These are phyloP conservation scores for Synanthedon formicaeformis DNA, from an alignment of 2,888 invertebrate species.

Conservation along the genomic window DNA sequence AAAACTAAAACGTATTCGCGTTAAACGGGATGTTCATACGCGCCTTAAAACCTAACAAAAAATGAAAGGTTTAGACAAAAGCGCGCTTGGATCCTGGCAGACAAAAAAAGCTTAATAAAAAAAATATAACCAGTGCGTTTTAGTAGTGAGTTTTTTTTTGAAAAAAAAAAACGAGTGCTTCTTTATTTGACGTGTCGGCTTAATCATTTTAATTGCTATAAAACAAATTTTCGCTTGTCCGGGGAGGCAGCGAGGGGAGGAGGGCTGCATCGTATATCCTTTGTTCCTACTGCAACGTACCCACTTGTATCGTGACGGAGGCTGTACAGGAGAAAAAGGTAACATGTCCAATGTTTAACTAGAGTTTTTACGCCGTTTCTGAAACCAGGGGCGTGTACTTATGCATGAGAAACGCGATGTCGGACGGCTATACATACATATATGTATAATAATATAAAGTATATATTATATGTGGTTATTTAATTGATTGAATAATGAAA, in stretches of 20 bases:
- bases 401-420: background rate
- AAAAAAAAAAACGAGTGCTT: too few relatives aligned
- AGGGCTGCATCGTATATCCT: conserved; percentile 16
- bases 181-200: too few relatives aligned
- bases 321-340: conserved; percentile 3
- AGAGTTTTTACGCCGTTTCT: background rate
- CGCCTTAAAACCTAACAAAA: too few relatives aligned
- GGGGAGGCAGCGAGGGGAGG: background rate
- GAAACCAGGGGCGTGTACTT: background rate
- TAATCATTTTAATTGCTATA: too few relatives aligned
- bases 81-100: background rate
- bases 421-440: too few relatives aligned
- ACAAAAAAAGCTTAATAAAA: background rate
- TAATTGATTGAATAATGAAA: too few relatives aligned
- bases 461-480: too few relatives aligned
- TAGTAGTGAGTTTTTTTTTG: background rate
- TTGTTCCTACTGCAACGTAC: conserved; percentile 35
- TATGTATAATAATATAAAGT: too few relatives aligned
- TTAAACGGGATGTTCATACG: too few relatives aligned
- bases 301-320: conserved; percentile 12
- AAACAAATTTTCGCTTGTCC: background rate
- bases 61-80: background rate
- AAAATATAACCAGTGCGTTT: background rate
- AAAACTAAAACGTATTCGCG: too few relatives aligned
- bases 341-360: background rate